These are phyloP conservation scores for Orcinus orca DNA, from an alignment of 2,113 vertebrate genomes.

Conservation along the genomic window DNA sequence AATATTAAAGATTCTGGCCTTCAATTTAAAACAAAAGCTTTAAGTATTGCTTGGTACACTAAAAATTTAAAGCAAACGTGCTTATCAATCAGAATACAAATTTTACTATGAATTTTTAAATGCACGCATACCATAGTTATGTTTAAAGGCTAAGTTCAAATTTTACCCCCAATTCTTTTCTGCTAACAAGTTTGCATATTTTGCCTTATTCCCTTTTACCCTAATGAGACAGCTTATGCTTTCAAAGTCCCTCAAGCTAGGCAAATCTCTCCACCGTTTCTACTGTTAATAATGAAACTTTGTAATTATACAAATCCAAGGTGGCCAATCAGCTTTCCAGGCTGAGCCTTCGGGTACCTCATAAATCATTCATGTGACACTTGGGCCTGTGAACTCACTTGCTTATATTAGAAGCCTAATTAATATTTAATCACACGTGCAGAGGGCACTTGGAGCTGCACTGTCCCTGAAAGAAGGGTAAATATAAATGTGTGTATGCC, in stretches of 20 bases:
- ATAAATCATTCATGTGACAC: slow-evolving; percentile 87
- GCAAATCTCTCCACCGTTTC: slow-evolving; percentile 87
- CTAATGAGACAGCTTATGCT: slow-evolving; percentile 91
- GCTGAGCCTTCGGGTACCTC: slow-evolving; percentile 88
- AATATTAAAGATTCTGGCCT: slow-evolving; percentile 83
- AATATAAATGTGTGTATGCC: slow-evolving; percentile 71
- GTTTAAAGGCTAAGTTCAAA: slow-evolving; percentile 78
- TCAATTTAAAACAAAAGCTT: slow-evolving; percentile 82
- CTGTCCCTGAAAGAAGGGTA: slow-evolving; percentile 74
- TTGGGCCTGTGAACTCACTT: slow-evolving; percentile 86
- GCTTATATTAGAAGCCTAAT: slow-evolving; percentile 90
- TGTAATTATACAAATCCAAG: slow-evolving; percentile 91
- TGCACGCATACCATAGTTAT: slow-evolving; percentile 42
- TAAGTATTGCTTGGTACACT: slow-evolving; percentile 72
- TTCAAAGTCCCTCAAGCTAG: slow-evolving; percentile 90
- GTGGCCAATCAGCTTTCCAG: slow-evolving; percentile 89
- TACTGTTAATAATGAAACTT: slow-evolving; percentile 92
- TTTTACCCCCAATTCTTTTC: slow-evolving; percentile 75
- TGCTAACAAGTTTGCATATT: slow-evolving; percentile 89
- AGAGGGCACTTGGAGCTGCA: slow-evolving; percentile 80
- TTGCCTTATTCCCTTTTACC: slow-evolving; percentile 86
- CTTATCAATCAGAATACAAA: slow-evolving; percentile 71
- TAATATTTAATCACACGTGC: slow-evolving; percentile 89
- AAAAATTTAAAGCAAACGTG: slow-evolving; percentile 72
- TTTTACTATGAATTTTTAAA: slow-evolving; percentile 64